Evolutionary conservation across 1,140 invertebrate genomes (phyloP).

Genomic region (Rhopalosiphum maidis): DNA sequence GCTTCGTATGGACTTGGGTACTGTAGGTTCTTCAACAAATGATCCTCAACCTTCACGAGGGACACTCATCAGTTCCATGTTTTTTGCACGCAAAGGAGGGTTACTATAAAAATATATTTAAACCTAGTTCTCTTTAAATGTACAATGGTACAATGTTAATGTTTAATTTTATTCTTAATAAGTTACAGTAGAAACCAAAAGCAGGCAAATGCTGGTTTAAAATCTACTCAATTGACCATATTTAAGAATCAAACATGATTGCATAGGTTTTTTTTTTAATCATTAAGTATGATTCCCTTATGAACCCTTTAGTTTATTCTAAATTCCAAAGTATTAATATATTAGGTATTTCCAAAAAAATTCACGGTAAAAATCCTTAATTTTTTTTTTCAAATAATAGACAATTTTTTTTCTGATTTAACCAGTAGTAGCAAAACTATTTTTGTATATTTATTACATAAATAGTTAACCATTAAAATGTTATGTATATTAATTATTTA

Average conservation of each 20-base stretch:
- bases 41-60: slow-evolving; percentile 68
- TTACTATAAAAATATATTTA: slow-evolving; percentile 68
- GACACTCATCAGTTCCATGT: slow-evolving; percentile 75
- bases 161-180: slow-evolving; percentile 33
- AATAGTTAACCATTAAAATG: slow-evolving; percentile 20
- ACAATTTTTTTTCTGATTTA: neutral
- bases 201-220: neutral
- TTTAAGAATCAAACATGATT: neutral
- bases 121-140: neutral
- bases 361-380: neutral
- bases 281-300: neutral
- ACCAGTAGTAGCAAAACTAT: neutral
- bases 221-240: neutral
- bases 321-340: neutral
- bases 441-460: neutral
- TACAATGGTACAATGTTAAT: slow-evolving; percentile 14
- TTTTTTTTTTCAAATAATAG: neutral
- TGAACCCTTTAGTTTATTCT: neutral
- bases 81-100: slow-evolving; percentile 84
- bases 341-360: neutral
- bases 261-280: neutral
- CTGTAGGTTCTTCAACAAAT: slow-evolving; percentile 37
- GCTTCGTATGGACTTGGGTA: slow-evolving; percentile 61
- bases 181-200: neutral
- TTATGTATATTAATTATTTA: slow-evolving; percentile 40